phyloP scores from a whole-genome alignment of 2,888 invertebrate species.

The Peribatodes rhomboidaria region DNA sequence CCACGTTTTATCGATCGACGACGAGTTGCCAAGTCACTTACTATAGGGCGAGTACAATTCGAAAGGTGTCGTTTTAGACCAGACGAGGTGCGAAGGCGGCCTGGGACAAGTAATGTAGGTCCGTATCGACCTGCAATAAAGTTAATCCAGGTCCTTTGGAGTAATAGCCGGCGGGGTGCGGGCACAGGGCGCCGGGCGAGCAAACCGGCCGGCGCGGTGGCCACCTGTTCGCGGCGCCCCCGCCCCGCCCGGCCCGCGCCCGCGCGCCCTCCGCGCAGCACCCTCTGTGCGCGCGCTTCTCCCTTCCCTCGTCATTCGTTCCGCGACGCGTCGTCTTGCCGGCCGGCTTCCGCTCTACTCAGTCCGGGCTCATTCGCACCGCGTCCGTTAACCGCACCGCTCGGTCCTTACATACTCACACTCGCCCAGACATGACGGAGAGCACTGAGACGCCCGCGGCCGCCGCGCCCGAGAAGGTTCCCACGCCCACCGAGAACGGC shows the following conservation, averaged over 20 bases:
- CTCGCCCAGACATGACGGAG: conserved; percentile 77
- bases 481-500: conserved; percentile 85
- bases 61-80: conserved; percentile 54
- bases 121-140: conserved; percentile 77
- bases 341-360: conserved; percentile 73
- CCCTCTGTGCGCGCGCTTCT: conserved; percentile 74
- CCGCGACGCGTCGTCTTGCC: conserved; percentile 82
- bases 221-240: conserved; percentile 77
- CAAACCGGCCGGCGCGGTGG: conserved; percentile 64
- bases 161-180: conserved; percentile 64
- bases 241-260: conserved; percentile 50
- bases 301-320: conserved; percentile 83
- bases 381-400: conserved; percentile 74
- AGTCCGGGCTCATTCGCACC: conserved; percentile 73
- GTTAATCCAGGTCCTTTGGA: conserved; percentile 78
- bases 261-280: conserved; percentile 52
- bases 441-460: conserved; percentile 83
- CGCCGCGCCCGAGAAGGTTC: conserved; percentile 86
- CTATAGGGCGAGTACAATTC: conserved; percentile 51
- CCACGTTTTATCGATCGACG: conserved; percentile 64
- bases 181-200: conserved; percentile 54
- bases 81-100: conserved; percentile 51
- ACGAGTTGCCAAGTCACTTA: conserved; percentile 77
- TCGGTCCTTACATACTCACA: conserved; percentile 64
- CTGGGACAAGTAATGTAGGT: conserved; percentile 60